Evolutionary conservation across 2,113 vertebrate species (phyloP).

Genomic region (Xiphophorus hellerii): DNA sequence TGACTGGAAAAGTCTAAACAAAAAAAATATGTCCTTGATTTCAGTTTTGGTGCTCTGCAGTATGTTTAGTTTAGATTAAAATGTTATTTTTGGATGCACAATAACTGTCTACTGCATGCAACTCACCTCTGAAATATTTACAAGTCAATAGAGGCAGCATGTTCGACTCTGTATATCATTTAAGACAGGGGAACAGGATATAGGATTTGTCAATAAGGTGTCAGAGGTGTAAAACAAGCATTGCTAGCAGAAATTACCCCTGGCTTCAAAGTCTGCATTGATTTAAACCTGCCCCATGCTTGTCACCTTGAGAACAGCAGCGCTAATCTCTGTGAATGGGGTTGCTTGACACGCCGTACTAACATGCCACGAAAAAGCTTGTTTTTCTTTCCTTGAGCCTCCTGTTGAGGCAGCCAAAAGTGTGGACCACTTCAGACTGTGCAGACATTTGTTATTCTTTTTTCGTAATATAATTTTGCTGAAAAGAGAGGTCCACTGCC

Average conservation of each 20-base stretch:
- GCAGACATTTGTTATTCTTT: slow-evolving; percentile 71
- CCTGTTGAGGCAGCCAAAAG: slow-evolving; percentile 54
- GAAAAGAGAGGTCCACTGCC: slow-evolving; percentile 74
- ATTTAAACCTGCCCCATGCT: slow-evolving; percentile 44
- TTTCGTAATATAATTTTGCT: slow-evolving; percentile 79
- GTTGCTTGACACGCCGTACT: slow-evolving; percentile 38
- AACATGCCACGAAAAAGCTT: slow-evolving; percentile 12
- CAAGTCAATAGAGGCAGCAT: slow-evolving; percentile 55
- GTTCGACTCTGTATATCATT: slow-evolving; percentile 50
- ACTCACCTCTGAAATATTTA: slow-evolving; percentile 46
- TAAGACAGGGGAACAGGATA: slow-evolving; percentile 45
- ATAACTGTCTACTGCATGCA: slow-evolving; percentile 16
- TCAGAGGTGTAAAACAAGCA: slow-evolving; percentile 52
- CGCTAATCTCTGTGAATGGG: slow-evolving; percentile 44
- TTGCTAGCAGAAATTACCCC: slow-evolving; percentile 27
- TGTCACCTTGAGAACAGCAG: slow-evolving; percentile 62
- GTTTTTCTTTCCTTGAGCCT: slow-evolving; percentile 33
- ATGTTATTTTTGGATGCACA: slow-evolving; percentile 59
- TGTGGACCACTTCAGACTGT: slow-evolving; percentile 24
- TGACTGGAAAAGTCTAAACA: slow-evolving; percentile 59
- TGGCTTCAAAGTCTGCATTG: slow-evolving; percentile 30
- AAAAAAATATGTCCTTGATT: slow-evolving; percentile 54
- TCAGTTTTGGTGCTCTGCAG: slow-evolving; percentile 49
- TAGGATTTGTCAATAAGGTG: slow-evolving; percentile 61
- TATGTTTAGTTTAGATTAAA: slow-evolving; percentile 46